phyloP scores from a whole-genome alignment of 2,888 invertebrate species.

The Plutella xylostella region DNA sequence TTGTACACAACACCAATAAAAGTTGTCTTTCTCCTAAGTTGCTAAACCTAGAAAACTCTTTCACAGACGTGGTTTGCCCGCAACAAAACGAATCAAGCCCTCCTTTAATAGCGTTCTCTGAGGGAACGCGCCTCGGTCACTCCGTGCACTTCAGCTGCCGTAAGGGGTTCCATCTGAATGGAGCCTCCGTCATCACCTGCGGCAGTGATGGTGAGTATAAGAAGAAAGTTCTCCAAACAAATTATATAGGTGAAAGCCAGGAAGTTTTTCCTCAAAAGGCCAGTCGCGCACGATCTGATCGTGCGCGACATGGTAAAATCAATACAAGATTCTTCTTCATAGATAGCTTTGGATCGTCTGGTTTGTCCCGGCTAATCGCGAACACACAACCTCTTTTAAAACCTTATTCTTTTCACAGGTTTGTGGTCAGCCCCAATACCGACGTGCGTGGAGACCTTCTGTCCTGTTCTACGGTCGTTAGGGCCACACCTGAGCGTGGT shows the following conservation, averaged over 20 bases:
- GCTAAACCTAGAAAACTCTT: not conserved
- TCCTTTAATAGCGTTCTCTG: constrained; percentile 77
- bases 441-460: constrained; percentile 81
- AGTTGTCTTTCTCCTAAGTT: no score
- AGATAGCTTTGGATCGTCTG: not conserved
- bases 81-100: constrained; percentile 70
- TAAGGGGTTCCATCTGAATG: constrained; percentile 82
- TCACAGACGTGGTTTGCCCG: constrained; percentile 73
- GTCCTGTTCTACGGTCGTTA: constrained; percentile 75
- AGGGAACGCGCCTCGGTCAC: constrained; percentile 84
- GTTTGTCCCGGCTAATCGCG: no score
- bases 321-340: no score
- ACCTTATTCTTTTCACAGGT: constrained; percentile 50
- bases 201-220: constrained; percentile 81
- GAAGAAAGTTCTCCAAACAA: no score
- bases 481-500: constrained; percentile 80
- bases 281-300: no score
- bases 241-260: no score
- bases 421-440: constrained; percentile 84
- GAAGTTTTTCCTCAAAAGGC: no score
- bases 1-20: no score
- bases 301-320: no score
- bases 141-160: constrained; percentile 80
- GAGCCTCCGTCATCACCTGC: constrained; percentile 83
- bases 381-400: not conserved